phyloP scores from a whole-genome alignment of 2,888 invertebrate genomes.

The Neria commutata region DNA sequence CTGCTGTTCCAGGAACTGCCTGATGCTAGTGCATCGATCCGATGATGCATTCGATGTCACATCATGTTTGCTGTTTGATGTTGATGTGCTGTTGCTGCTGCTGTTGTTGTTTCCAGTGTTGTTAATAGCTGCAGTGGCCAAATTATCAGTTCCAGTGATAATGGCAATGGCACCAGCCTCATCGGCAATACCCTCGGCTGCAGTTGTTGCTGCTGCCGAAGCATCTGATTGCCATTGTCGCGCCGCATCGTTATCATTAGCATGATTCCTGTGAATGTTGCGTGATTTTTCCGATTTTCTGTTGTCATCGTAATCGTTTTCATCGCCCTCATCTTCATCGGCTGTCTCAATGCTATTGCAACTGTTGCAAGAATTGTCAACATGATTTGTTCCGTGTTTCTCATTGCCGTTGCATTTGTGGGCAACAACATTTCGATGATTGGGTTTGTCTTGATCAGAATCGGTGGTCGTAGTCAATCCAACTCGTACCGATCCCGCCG shows the following conservation, averaged over 20 bases:
- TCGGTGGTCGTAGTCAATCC: slow-evolving; percentile 58
- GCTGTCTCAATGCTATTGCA: slow-evolving; percentile 34
- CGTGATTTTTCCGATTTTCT: slow-evolving; percentile 4
- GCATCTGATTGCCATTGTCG: slow-evolving; percentile 23
- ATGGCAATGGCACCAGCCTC: slow-evolving; percentile 17
- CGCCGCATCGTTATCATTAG: slow-evolving; percentile 38
- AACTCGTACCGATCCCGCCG: slow-evolving; percentile 57
- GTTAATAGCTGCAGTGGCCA: slow-evolving; percentile 16
- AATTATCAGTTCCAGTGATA: slow-evolving; percentile 25
- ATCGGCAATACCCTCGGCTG: slow-evolving; percentile 20
- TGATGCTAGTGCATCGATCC: slow-evolving; percentile 56
- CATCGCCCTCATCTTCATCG: slow-evolving; percentile 45
- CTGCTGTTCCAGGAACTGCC: slow-evolving; percentile 47
- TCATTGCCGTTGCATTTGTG: slow-evolving; percentile 25
- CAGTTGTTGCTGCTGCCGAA: slow-evolving; percentile 22
- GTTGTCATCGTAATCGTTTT: slow-evolving; percentile 29
- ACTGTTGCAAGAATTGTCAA: slow-evolving; percentile 30
- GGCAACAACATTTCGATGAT: slow-evolving; percentile 35
- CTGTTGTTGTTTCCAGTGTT: slow-evolving; percentile 23
- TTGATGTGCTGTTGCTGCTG: slow-evolving; percentile 27
- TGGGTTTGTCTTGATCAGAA: slow-evolving; percentile 46
- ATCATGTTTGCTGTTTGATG: slow-evolving; percentile 32
- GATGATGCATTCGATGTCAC: slow-evolving; percentile 57
- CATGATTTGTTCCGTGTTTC: slow-evolving; percentile 27
- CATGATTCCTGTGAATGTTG: slow-evolving; percentile 34